Evolutionary conservation across 2,888 invertebrate species (phyloP), one percentile per base, ranked within the genome.

Genomic region (Pyrochroa serraticornis): DNA sequence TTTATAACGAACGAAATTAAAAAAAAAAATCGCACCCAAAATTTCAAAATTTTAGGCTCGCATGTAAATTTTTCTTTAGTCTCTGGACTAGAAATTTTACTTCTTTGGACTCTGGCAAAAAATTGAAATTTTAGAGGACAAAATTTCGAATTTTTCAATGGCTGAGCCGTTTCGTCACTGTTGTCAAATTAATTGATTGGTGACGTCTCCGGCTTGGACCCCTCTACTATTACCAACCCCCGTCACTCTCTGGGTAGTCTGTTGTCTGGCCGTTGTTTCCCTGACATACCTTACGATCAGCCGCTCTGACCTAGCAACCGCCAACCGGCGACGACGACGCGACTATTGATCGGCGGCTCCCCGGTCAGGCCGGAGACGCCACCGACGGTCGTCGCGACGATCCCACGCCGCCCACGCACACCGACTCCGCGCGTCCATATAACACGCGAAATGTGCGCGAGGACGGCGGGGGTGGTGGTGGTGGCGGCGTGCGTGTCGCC

Each of bases 321-420:
- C 42, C 45, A 45, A 30, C 33, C 57, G 61, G 53, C 58, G 61
- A 39, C 57, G 44, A 57, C 61, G 58, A 37, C 54, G 39, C 46
- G 38, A 60, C 50, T 60, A 60, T 60, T 60, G 60, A 60, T 60
- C 60, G 60, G 7, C 43, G 30, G 36, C 43, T 50, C 43, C 57
- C 57, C 54, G 48, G 59, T 55, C 54, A 54, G 59, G 50, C 54
- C 51, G 59, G 59, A 59, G 59, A 61, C 61, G 57, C 61, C 54
- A 45, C 58, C 60, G 60, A 51, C 61, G 58, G 61, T 50, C 58
- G 62, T 62, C 62, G 52, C 62, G 62, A 62, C 62, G 55, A 39
- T 54, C 58, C 51, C 62, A 48, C 56, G 53, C 54, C 51, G 48
- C 56, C 54, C 35, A 47, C 60, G 37, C 46, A 46, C 56, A 34